Conservation (phyloP, 2,797 vertebrate genomes). For the Girardinus metallicus region DNA sequence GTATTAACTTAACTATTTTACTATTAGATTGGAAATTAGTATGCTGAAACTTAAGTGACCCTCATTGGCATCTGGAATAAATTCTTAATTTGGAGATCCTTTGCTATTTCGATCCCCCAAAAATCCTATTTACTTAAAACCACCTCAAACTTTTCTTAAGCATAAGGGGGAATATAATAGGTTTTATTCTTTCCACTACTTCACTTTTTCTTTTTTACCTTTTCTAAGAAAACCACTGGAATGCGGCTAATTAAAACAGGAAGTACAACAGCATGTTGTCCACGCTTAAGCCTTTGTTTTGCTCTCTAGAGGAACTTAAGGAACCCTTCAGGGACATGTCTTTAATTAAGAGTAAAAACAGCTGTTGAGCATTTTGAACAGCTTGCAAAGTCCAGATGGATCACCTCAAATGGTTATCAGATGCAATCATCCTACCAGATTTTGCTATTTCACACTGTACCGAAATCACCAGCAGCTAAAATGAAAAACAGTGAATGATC, state of each 20-base stretch:
- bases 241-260: conserved; percentile 14
- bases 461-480: conserved; percentile 13
- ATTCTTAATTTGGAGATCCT: neutral
- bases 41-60: neutral
- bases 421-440: conserved; percentile 33
- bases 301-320: conserved; percentile 54
- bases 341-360: conserved; percentile 72
- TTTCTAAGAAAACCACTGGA: conserved; percentile 12
- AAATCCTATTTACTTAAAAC: neutral
- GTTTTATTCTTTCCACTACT: neutral
- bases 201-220: conserved; percentile 45
- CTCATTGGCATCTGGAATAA: neutral
- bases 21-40: neutral
- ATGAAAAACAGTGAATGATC: conserved; percentile 22
- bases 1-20: neutral
- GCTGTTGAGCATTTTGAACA: conserved; percentile 65
- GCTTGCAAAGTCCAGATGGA: conserved; percentile 57
- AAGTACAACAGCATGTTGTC: conserved; percentile 36
- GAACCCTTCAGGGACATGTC: conserved; percentile 57
- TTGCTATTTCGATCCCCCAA: neutral
- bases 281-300: conserved; percentile 54
- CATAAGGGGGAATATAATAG: neutral
- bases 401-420: conserved; percentile 51
- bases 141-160: neutral
- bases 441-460: conserved; percentile 49